phyloP scores from a whole-genome alignment of 2,888 invertebrate species.

The Phaedon cochleariae region DNA sequence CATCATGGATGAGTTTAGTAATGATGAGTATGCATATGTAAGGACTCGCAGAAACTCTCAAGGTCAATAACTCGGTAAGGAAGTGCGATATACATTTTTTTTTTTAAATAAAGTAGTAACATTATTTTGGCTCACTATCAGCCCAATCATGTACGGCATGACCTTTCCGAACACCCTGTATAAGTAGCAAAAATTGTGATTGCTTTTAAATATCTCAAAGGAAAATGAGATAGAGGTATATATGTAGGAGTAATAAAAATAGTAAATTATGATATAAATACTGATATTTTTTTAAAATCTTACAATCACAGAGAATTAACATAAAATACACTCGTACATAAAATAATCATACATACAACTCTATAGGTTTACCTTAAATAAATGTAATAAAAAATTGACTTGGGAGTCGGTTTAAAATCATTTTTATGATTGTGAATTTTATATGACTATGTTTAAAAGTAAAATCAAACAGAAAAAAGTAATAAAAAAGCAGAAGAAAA shows the following conservation, averaged over 20 bases:
- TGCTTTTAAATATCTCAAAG: no score
- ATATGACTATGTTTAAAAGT: constrained; percentile 30
- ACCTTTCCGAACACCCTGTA: no score
- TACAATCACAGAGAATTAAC: constrained; percentile 59
- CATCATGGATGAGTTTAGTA: no score
- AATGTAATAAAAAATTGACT: constrained; percentile 41
- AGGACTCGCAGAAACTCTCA: no score
- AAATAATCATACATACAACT: constrained; percentile 47
- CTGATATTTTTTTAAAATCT: constrained; percentile 55
- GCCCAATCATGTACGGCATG: no score
- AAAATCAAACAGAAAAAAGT: constrained; percentile 39
- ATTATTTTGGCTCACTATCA: no score
- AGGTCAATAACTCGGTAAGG: no score
- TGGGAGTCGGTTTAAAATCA: constrained; percentile 46
- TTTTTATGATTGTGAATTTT: constrained; percentile 52
- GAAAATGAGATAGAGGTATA: no score
- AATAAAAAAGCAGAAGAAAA: constrained; percentile 42
- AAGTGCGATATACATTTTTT: no score
- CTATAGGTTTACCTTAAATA: constrained; percentile 44
- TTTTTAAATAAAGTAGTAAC: no score
- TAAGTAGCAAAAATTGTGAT: no score
- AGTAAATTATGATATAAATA: constrained; percentile 47
- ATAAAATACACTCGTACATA: constrained; percentile 56
- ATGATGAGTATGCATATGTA: no score
- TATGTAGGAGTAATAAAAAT: constrained; percentile 4